Evolutionary conservation across 2,797 vertebrate species (phyloP), one percentile per base, ranked within the genome.

Genomic region (Anguilla obscura): DNA sequence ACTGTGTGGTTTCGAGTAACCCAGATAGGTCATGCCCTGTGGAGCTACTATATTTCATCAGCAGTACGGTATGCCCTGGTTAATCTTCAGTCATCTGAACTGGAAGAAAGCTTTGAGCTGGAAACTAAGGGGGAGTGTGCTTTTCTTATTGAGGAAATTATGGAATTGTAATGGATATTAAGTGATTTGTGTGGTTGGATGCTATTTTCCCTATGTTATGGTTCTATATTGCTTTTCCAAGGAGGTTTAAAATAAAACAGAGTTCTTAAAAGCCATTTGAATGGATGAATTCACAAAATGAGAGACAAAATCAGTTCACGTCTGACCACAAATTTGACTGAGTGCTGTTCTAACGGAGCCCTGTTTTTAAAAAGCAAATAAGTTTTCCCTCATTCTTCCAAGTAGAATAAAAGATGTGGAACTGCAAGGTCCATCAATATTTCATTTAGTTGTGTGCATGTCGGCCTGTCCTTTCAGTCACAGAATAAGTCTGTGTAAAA

Each of bases 131-230:
- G 74, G 63, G 33, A 27, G 24, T 36, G 30, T n/a, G 3, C 71
- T 12, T 58, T 18, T 58, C 16, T 58, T 18, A 16, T 90, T 45
- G 6, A 33, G 69, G 9, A 8, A 48, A 21, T 48, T 48, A n/a
- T 56, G 63, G 76, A 83, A 50, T 45, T 33, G 24, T 83, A 66
- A 27, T 82, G 76, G 58, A 60, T 66, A 83, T 84, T 87, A 60
- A 45, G 40, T 16, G 14, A 12, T 33, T 16, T 76, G 10, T 76
- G 27, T 76, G 71, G 36, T 40, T 76, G 71, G 33, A 36, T 76
- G 27, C 27, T 76, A 12, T 36, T 36, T 36, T 36, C n/a, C 7
- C 63, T 30, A 1, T 10, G 0, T 54, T 54, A 54, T 9, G 52
- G 12, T 10, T 0, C 30, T 40, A 79, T 40, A 33, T 40, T 79